phyloP scores from a whole-genome alignment of 2,797 vertebrate genomes.

The Columba guinea region DNA sequence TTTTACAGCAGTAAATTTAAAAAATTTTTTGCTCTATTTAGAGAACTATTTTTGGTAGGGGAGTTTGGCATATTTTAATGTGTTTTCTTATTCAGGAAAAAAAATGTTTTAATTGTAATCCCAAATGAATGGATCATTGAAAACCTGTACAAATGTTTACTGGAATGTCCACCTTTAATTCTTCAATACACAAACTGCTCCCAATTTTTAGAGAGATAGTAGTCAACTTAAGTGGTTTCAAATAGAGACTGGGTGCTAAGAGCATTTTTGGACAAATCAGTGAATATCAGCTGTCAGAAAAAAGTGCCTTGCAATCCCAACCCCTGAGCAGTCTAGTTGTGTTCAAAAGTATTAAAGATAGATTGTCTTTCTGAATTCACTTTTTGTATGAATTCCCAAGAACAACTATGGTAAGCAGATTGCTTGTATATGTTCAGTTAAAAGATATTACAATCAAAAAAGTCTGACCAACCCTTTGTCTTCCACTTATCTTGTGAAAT shows the following conservation, averaged over 20 bases:
- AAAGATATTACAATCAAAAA: not conserved
- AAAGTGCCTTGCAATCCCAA: not conserved
- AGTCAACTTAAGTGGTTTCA: not conserved
- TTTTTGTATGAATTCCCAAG: not conserved
- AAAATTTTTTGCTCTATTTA: not conserved
- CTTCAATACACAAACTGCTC: not conserved
- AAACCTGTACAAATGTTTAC: not conserved
- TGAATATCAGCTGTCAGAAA: not conserved
- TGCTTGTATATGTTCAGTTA: not conserved
- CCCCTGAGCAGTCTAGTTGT: not conserved
- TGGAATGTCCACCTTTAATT: not conserved
- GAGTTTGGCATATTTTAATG: not conserved
- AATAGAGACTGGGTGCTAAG: not conserved
- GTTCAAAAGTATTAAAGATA: not conserved
- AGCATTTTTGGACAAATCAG: not conserved
- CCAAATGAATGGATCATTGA: not conserved
- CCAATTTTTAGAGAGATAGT: not conserved
- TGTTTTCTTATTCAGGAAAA: not conserved
- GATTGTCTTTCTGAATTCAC: not conserved
- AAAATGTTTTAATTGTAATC: not conserved
- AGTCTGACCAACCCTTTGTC: not conserved
- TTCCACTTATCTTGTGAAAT: not conserved
- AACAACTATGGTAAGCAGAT: not conserved
- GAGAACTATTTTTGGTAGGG: not conserved
- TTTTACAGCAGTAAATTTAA: not conserved